Conservation (phyloP, 2,888 invertebrate species). For the Opisthograptis luteolata region DNA sequence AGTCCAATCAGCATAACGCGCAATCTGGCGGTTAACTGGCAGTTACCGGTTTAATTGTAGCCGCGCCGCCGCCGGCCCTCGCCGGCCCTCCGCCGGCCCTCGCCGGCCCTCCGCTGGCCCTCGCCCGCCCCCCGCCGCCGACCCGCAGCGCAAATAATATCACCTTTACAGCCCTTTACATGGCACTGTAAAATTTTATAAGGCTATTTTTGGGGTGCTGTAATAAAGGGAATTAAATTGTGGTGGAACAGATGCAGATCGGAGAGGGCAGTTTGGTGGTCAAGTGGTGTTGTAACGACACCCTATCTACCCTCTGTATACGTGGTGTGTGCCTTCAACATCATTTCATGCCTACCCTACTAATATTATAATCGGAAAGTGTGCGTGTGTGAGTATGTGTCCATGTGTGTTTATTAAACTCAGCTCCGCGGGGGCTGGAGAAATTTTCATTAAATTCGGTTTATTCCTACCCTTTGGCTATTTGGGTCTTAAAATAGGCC, state of each 20-base stretch:
- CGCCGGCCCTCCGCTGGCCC: background rate
- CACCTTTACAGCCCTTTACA: conserved; percentile 35
- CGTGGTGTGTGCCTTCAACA: too few species aligned
- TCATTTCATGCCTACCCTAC: too few species aligned
- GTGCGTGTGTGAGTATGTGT: too few species aligned
- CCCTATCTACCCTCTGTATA: background rate
- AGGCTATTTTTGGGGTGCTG: conserved; percentile 38
- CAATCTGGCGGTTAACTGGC: conserved; percentile 39
- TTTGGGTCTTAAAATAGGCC: too few species aligned
- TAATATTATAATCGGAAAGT: too few species aligned
- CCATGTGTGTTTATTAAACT: too few species aligned
- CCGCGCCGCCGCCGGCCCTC: background rate
- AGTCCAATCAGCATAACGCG: conserved; percentile 30
- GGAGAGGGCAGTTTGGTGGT: conserved; percentile 1
- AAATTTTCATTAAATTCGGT: too few species aligned
- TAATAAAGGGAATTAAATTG: conserved; percentile 39
- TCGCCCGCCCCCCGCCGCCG: background rate
- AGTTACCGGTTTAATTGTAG: conserved; percentile 38
- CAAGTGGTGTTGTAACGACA: background rate
- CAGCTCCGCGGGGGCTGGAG: too few species aligned
- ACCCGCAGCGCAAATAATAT: conserved; percentile 21
- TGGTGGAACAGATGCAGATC: conserved; percentile 23
- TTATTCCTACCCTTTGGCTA: too few species aligned
- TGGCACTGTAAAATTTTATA: conserved; percentile 44
- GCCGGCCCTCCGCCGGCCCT: background rate